phyloP scores from a whole-genome alignment of 2,888 invertebrate genomes.

The Xanthorhoe designata region DNA sequence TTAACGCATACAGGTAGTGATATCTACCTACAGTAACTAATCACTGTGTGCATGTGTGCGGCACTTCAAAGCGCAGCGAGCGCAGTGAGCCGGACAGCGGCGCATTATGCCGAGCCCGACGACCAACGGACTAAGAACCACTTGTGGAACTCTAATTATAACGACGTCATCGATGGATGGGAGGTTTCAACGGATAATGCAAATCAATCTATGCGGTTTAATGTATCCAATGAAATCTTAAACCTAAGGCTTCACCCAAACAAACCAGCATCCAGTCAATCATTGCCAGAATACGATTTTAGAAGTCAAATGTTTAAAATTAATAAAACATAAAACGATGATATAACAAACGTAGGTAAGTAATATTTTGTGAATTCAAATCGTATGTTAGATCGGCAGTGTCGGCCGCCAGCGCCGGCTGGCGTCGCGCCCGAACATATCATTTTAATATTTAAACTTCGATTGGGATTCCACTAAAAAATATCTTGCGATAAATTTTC shows the following conservation, averaged over 20 bases:
- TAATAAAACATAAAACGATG: not conserved
- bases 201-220: not conserved
- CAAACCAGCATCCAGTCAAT: not conserved
- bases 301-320: no score
- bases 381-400: constrained; percentile 1
- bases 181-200: not conserved
- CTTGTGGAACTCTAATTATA: not conserved
- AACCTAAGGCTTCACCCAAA: not conserved
- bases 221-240: not conserved
- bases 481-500: constrained; percentile 52
- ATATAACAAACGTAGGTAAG: not conserved
- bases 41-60: no score
- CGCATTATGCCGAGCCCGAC: not conserved
- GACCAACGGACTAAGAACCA: not conserved
- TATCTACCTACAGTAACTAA: no score
- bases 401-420: not conserved
- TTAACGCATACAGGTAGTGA: no score
- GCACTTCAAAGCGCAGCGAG: not conserved
- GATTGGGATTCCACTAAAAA: constrained; percentile 53
- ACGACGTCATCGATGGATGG: not conserved
- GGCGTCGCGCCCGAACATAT: constrained; percentile 36
- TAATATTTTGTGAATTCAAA: constrained; percentile 13
- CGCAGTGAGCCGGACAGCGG: not conserved
- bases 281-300: not conserved
- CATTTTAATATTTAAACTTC: constrained; percentile 61